Percentiles rank a stretch among this genome's conserved stretches.
phyloP scores from a whole-genome alignment of 2,888 invertebrate species.

The Athetis lepigone region DNA sequence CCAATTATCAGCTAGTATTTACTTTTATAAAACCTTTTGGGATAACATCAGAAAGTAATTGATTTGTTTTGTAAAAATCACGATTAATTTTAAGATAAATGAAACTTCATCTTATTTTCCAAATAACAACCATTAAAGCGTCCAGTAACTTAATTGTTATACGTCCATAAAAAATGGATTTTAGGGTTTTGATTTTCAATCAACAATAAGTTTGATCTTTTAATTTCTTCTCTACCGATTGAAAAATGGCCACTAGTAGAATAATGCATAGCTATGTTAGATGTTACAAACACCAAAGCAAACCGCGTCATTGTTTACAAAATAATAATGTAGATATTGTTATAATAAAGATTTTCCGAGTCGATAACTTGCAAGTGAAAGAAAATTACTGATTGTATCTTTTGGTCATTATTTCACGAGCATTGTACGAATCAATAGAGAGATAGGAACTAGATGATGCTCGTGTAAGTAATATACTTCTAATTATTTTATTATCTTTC shows the following conservation, averaged over 20 bases:
- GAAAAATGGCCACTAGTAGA: not conserved
- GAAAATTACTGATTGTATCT: constrained; percentile 21
- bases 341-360: constrained; percentile 5
- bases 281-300: not conserved
- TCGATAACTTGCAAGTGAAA: constrained; percentile 23
- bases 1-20: too few species aligned
- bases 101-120: too few species aligned
- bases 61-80: too few species aligned
- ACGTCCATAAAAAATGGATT: too few species aligned
- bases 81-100: too few species aligned
- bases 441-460: not conserved
- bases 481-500: too few species aligned
- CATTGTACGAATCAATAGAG: constrained; percentile 9
- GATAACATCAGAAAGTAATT: too few species aligned
- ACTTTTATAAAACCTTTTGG: too few species aligned
- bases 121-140: too few species aligned
- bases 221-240: not conserved
- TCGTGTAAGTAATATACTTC: not conserved
- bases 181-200: too few species aligned
- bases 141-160: too few species aligned
- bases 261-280: not conserved
- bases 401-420: constrained; percentile 21
- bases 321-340: constrained; percentile 4
- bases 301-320: not conserved
- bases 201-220: too few species aligned